Percentiles rank a stretch among this genome's conserved stretches.
These are phyloP conservation scores for Trematomus bernacchii DNA, from an alignment of 2,797 vertebrate genomes.

Conservation along the genomic window DNA sequence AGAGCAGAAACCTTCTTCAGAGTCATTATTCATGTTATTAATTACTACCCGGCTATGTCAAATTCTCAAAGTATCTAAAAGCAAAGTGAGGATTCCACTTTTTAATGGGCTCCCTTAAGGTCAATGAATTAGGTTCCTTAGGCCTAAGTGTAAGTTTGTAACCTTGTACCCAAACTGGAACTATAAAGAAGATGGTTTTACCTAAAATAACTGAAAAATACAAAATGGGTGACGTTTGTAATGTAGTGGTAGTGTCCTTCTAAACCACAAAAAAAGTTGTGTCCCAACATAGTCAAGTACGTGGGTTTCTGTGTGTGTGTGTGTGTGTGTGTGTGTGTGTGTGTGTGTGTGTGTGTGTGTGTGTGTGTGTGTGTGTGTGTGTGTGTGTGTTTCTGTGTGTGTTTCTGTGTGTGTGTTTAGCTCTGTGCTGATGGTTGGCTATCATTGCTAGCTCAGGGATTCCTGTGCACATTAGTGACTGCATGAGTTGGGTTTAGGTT, in stretches of 20 bases:
- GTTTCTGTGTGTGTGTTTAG: conserved; percentile 29
- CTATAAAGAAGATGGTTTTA: not conserved
- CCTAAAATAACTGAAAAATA: not conserved
- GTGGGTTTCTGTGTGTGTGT: not conserved
- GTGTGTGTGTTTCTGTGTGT: not conserved
- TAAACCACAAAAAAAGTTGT: not conserved
- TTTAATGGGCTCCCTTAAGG: too few relatives aligned
- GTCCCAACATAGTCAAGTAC: not conserved
- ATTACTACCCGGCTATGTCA: too few relatives aligned
- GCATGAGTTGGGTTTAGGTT: conserved; percentile 50
- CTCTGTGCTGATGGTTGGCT: conserved; percentile 51
- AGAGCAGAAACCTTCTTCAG: too few relatives aligned
- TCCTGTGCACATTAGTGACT: conserved; percentile 81
- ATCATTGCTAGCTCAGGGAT: conserved; percentile 80
- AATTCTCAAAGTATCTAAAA: too few relatives aligned
- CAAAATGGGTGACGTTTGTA: not conserved
- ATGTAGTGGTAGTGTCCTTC: not conserved
- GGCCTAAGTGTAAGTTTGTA: not conserved
- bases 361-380: not conserved
- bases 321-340: not conserved
- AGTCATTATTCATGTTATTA: too few relatives aligned
- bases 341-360: conserved; percentile 8
- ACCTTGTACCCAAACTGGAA: not conserved
- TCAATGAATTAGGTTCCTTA: too few relatives aligned
- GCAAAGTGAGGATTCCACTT: too few relatives aligned